These are phyloP conservation scores for Ceyx erithaca DNA, from an alignment of 2,797 vertebrate genomes.

Conservation along the genomic window DNA sequence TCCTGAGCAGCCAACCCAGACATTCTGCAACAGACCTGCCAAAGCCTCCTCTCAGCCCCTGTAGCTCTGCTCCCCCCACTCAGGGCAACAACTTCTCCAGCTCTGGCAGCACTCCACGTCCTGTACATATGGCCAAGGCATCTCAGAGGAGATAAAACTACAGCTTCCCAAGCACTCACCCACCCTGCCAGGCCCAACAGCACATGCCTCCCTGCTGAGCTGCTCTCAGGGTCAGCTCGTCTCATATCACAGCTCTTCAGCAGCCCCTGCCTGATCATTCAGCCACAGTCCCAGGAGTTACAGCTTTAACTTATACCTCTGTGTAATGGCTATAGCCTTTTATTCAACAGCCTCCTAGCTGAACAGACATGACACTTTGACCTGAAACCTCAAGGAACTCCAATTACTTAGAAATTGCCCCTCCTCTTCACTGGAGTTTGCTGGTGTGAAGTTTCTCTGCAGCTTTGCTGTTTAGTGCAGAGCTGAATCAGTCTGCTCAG, in stretches of 20 bases:
- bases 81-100: not conserved
- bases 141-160: constrained; percentile 13
- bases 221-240: not conserved
- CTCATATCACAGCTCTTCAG: constrained; percentile 33
- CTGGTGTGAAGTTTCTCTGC: not conserved
- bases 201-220: not conserved
- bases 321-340: not conserved
- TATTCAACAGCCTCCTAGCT: not conserved
- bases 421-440: not conserved
- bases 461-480: not conserved
- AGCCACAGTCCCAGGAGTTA: not conserved
- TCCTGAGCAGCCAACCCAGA: not conserved
- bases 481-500: not conserved
- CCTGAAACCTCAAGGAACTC: not conserved
- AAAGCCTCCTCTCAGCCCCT: not conserved
- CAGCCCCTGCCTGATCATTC: constrained; percentile 47
- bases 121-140: not conserved
- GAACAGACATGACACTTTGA: not conserved
- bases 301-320: not conserved
- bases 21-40: not conserved
- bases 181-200: not conserved
- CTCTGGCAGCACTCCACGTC: not conserved
- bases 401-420: not conserved
- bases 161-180: constrained; percentile 14
- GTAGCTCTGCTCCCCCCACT: not conserved